Evolutionary conservation across 2,113 vertebrate genomes (phyloP).

Genomic region (Ophthalmolycus amberensis): DNA sequence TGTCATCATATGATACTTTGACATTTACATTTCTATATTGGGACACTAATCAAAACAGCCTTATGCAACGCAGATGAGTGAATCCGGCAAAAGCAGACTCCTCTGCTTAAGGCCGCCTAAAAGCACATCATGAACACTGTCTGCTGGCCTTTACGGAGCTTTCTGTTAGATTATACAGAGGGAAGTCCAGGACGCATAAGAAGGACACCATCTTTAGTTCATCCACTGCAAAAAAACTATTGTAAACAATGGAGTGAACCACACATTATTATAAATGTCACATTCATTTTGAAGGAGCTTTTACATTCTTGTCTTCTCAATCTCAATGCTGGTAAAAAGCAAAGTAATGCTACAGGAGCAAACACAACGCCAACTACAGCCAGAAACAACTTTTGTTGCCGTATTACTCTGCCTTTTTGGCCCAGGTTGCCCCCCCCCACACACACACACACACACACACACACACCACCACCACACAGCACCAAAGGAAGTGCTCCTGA

Average conservation of each 20-base stretch:
- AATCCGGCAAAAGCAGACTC: background rate
- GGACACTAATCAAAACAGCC: slow-evolving; percentile 16
- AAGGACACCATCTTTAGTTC: background rate
- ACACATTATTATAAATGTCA: background rate
- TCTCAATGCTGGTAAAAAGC: background rate
- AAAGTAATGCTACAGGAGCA: background rate
- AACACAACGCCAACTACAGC: background rate
- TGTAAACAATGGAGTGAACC: background rate
- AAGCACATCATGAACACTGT: slow-evolving; percentile 24
- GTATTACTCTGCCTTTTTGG: background rate
- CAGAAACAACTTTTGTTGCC: background rate
- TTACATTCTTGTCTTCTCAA: background rate
- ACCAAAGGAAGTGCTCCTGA: slow-evolving; percentile 1
- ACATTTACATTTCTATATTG: slow-evolving; percentile 6
- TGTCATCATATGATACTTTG: background rate
- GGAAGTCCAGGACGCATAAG: background rate
- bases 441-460: background rate
- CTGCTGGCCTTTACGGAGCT: slow-evolving; percentile 18
- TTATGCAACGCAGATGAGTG: background rate
- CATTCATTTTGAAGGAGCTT: background rate
- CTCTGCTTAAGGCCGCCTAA: slow-evolving; percentile 14
- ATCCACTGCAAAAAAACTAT: background rate
- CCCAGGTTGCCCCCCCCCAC: background rate
- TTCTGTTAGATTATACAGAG: slow-evolving; percentile 1
- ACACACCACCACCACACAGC: background rate